A percentile compares a stretch with the other conserved stretches of the same genome.
Conservation (phyloP, 64 coral and sea anemone species). For the Acropora tenuis region DNA sequence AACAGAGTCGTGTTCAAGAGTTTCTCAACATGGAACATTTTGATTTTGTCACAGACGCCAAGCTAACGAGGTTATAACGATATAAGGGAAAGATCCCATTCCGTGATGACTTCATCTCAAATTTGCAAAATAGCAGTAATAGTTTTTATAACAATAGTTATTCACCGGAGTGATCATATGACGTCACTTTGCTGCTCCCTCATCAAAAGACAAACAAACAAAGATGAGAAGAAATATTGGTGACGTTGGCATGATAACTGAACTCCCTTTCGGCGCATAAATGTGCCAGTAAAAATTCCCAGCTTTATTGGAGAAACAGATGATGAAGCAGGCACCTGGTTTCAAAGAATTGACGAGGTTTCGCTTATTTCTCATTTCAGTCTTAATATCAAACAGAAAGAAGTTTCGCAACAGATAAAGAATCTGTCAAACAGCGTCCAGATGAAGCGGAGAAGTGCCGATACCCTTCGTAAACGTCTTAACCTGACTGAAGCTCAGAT, state of each 20-base stretch:
- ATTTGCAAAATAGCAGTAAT: too few species aligned
- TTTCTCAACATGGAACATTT: constrained; percentile 60
- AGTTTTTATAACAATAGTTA: too few species aligned
- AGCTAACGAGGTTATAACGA: constrained; percentile 20
- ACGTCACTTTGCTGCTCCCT: too few species aligned
- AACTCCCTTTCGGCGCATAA: too few species aligned
- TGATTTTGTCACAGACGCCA: constrained; percentile 13
- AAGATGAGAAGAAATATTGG: too few species aligned
- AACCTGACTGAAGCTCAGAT: constrained; percentile 56
- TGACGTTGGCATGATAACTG: too few species aligned
- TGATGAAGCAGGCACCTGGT: background rate
- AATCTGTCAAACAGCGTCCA: constrained; percentile 25
- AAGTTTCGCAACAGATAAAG: constrained; percentile 35
- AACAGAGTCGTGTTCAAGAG: background rate
- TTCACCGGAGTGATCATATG: too few species aligned
- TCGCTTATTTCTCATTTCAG: background rate
- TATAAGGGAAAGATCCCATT: too few species aligned
- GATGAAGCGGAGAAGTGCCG: constrained; percentile 19
- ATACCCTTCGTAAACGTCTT: constrained; percentile 45
- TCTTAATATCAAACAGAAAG: constrained; percentile 26
- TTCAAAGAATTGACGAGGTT: background rate
- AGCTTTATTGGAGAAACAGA: background rate
- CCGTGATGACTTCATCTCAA: background rate
- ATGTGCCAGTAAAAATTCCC: too few species aligned
- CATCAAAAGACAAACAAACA: too few species aligned